These are phyloP conservation scores for Masnerella sp. DNA, from an alignment of 2,888 invertebrate genomes.

Conservation along the genomic window DNA sequence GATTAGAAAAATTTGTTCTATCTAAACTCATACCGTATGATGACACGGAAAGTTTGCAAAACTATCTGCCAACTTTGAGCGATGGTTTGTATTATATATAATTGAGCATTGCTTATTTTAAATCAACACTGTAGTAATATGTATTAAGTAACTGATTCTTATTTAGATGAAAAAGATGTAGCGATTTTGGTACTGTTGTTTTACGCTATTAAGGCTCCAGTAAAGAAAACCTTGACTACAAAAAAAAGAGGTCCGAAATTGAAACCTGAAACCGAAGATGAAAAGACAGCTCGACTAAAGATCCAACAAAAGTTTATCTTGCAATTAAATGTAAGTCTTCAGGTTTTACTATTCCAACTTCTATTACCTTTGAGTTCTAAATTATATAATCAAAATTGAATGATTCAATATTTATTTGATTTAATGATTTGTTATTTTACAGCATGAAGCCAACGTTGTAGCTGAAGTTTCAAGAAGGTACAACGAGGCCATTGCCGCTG, in stretches of 20 bases:
- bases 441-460: neutral
- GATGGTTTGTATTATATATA: neutral
- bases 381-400: no score
- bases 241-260: conserved; percentile 1
- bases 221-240: neutral
- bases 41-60: neutral
- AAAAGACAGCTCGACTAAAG: neutral
- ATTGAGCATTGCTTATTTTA: neutral
- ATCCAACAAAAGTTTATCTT: conserved; percentile 3
- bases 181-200: neutral
- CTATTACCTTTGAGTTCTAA: no score
- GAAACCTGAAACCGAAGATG: conserved; percentile 11
- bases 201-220: neutral
- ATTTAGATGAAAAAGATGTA: conserved; percentile 4
- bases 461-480: neutral
- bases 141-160: neutral
- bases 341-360: no score
- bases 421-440: no score
- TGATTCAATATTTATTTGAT: no score
- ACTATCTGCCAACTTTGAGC: neutral
- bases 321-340: conserved; percentile 12
- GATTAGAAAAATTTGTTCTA: neutral
- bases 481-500: no score
- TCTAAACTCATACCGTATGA: neutral
- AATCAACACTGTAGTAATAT: neutral